These are phyloP conservation scores for Odontomyia ornata DNA, from an alignment of 2,888 invertebrate species.

Conservation along the genomic window DNA sequence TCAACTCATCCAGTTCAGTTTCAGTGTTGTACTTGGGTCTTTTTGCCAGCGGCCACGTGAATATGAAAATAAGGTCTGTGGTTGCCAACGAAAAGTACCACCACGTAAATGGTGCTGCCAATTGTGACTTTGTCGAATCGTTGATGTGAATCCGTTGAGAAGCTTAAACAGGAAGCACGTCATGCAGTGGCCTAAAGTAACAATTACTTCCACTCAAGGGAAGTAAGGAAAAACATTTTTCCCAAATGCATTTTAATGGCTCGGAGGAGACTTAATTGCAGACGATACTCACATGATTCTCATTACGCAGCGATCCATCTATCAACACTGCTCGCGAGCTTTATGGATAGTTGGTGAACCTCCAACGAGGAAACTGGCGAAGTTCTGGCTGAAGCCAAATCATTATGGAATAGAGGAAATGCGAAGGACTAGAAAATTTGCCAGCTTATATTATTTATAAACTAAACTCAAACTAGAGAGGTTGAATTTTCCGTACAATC, in stretches of 20 bases:
- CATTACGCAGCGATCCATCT: not conserved
- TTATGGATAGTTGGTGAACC: not conserved
- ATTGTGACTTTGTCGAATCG: slow-evolving; percentile 7
- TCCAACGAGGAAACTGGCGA: not conserved
- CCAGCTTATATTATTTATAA: slow-evolving; percentile 8
- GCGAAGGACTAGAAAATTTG: not conserved
- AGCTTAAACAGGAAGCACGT: not conserved
- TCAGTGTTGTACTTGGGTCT: slow-evolving; percentile 42
- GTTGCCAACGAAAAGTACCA: slow-evolving; percentile 1
- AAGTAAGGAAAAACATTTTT: no score
- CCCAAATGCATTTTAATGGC: no score
- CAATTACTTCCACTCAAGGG: not conserved
- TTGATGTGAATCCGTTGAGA: not conserved
- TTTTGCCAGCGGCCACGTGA: slow-evolving; percentile 49
- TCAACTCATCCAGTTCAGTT: slow-evolving; percentile 34
- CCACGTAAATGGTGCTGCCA: not conserved
- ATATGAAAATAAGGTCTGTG: slow-evolving; percentile 51
- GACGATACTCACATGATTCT: no score
- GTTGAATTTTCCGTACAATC: not conserved
- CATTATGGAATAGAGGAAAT: not conserved
- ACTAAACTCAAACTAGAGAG: not conserved
- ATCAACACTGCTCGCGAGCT: not conserved
- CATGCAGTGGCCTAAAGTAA: not conserved
- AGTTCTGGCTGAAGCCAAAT: not conserved
- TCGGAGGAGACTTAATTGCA: no score